Percentiles rank a stretch among this genome's conserved stretches.
Evolutionary conservation across 2,113 vertebrate species (phyloP).

Genomic region (Trematocara nigrifrons): DNA sequence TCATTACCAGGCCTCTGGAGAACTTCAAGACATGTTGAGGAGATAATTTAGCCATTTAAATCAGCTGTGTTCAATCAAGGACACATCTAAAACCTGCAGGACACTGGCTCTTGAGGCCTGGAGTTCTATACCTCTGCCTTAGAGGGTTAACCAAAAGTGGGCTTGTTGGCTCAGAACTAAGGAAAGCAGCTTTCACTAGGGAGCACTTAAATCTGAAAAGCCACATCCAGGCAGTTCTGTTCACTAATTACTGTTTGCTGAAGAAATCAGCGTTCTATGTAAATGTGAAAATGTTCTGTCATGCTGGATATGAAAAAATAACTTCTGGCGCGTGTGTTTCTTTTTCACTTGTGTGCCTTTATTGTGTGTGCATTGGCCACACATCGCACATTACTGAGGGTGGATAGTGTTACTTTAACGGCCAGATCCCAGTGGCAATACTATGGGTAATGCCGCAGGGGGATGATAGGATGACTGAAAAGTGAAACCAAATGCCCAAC

Average conservation of each 20-base stretch:
- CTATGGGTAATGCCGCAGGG: not conserved
- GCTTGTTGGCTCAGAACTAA: not conserved
- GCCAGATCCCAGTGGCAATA: not conserved
- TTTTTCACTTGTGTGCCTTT: not conserved
- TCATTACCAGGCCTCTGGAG: not conserved
- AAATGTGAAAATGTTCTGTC: not conserved
- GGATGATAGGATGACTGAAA: not conserved
- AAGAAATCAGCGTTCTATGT: not conserved
- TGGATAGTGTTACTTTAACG: not conserved
- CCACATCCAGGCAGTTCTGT: not conserved
- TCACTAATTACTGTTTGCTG: not conserved
- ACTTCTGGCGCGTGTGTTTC: not conserved
- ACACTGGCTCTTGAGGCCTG: not conserved
- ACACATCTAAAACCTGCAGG: not conserved
- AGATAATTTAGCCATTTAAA: not conserved
- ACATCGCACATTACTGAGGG: not conserved
- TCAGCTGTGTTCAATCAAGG: not conserved
- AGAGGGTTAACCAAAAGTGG: not conserved
- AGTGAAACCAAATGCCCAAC: not conserved
- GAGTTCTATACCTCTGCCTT: not conserved
- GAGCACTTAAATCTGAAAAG: not conserved
- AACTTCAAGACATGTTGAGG: not conserved
- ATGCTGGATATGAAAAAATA: not conserved
- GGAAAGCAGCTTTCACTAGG: not conserved
- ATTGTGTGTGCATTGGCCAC: not conserved